These are phyloP conservation scores for Elephas maximus DNA, from an alignment of 2,113 vertebrate genomes.

Conservation along the genomic window DNA sequence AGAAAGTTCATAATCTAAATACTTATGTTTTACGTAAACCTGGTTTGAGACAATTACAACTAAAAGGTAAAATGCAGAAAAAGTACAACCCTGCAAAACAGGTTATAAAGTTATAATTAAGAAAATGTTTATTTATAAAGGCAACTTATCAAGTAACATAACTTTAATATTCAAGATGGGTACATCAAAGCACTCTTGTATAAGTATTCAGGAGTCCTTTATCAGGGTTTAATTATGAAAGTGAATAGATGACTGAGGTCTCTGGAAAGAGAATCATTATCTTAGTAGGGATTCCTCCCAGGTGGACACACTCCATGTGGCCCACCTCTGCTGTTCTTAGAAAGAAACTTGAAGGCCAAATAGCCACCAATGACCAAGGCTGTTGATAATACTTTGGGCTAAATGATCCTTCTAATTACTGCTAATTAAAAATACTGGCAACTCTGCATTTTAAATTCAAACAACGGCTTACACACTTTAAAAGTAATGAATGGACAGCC, in stretches of 20 bases:
- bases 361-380: neutral
- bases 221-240: neutral
- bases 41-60: conserved; percentile 19
- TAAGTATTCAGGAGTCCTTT: neutral
- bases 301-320: neutral
- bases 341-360: neutral
- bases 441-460: neutral
- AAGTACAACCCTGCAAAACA: conserved; percentile 24
- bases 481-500: neutral
- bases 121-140: neutral
- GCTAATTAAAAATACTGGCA: neutral
- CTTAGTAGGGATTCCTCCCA: neutral
- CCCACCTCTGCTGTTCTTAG: neutral
- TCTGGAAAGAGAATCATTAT: neutral
- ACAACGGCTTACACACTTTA: neutral
- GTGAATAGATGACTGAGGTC: neutral
- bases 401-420: neutral
- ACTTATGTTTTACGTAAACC: neutral
- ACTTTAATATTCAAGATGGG: conserved; percentile 22
- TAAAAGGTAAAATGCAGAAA: conserved; percentile 44
- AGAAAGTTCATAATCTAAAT: neutral
- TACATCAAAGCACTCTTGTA: neutral
- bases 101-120: conserved; percentile 10
- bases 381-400: neutral
- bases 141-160: neutral